These are phyloP conservation scores for Zaprionus bogoriensis DNA, from an alignment of 2,888 invertebrate genomes.

Conservation along the genomic window DNA sequence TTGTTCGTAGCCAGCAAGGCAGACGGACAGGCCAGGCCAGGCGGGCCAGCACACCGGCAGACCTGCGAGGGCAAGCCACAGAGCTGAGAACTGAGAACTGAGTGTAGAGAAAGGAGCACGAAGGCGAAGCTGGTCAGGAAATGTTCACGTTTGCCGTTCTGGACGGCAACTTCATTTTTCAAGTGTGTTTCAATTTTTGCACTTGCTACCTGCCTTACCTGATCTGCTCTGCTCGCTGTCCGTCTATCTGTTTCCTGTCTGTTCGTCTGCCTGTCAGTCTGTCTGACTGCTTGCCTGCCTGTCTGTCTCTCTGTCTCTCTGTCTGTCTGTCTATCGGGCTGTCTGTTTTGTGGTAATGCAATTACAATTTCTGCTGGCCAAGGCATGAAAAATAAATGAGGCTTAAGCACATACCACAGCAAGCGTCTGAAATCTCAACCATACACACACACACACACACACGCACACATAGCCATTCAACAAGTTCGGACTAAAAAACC, in stretches of 20 bases:
- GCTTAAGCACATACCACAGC: constrained; percentile 69
- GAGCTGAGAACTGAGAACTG: too few relatives aligned
- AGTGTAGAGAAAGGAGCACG: background rate
- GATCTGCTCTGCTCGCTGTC: constrained; percentile 19
- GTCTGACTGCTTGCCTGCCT: constrained; percentile 12
- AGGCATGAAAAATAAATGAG: constrained; percentile 80
- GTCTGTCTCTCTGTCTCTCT: background rate
- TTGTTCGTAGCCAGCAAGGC: constrained; percentile 14
- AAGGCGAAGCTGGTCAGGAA: constrained; percentile 23
- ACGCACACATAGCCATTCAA: constrained; percentile 46
- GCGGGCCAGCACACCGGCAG: too few relatives aligned
- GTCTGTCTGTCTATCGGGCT: constrained; percentile 23
- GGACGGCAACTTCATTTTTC: constrained; percentile 65
- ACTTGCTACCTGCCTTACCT: constrained; percentile 33
- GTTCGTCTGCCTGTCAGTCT: background rate
- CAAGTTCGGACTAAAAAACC: constrained; percentile 48
- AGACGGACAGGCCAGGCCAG: background rate
- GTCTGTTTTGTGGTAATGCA: constrained; percentile 70
- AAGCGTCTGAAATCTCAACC: constrained; percentile 45
- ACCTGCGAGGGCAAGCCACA: too few relatives aligned
- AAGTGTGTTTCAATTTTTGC: constrained; percentile 67
- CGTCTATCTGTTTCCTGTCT: background rate
- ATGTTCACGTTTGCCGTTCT: constrained; percentile 25
- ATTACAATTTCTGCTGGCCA: constrained; percentile 77
- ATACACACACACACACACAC: constrained; percentile 17